Evolutionary conservation across 2,113 vertebrate genomes (phyloP).

Genomic region (Ophthalmolycus amberensis): DNA sequence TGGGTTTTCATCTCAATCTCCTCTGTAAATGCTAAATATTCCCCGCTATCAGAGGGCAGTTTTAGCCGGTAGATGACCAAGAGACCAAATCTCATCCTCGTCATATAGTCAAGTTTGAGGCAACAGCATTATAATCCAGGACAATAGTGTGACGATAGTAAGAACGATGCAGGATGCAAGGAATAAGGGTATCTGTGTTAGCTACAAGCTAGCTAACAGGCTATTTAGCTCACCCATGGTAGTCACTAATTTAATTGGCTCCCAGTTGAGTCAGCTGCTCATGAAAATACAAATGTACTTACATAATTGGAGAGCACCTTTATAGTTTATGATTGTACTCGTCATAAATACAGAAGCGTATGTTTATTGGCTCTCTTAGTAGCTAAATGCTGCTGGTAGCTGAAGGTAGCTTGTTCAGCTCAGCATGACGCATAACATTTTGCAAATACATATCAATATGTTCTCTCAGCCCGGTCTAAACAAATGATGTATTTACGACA

Average conservation of each 20-base stretch:
- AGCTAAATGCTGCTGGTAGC: neutral
- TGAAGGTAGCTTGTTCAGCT: neutral
- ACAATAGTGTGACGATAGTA: neutral
- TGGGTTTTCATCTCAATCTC: conserved; percentile 56
- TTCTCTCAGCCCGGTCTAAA: neutral
- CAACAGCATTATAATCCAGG: neutral
- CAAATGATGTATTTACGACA: too few species aligned
- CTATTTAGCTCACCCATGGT: neutral
- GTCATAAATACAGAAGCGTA: neutral
- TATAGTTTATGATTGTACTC: neutral
- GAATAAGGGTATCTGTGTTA: neutral
- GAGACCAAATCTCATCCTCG: neutral
- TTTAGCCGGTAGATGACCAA: conserved; percentile 6
- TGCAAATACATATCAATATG: neutral
- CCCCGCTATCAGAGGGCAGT: conserved; percentile 3
- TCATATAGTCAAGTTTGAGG: neutral
- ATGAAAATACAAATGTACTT: neutral
- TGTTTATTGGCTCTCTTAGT: neutral
- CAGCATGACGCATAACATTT: neutral
- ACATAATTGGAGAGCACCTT: neutral
- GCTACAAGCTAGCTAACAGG: neutral
- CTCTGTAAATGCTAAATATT: conserved; percentile 24
- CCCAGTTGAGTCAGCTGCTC: neutral
- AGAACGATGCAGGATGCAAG: neutral
- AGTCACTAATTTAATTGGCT: neutral